Evolutionary conservation across 2,888 invertebrate genomes (phyloP).

Genomic region (Caenorhabditis zanzibari): DNA sequence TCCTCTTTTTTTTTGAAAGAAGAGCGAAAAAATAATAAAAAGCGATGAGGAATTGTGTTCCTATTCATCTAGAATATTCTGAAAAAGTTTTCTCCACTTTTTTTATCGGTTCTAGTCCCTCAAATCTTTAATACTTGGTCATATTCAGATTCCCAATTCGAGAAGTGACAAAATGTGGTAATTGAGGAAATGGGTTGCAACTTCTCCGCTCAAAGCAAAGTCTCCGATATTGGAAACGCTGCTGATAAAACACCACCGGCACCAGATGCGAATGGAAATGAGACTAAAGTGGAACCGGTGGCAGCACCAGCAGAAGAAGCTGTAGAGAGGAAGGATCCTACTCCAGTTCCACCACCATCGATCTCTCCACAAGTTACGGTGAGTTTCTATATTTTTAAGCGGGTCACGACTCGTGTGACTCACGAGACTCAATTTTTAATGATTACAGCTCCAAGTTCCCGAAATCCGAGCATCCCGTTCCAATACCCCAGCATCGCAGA

Average conservation of each 20-base stretch:
- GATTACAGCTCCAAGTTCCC: slow-evolving; percentile 53
- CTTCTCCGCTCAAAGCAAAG: slow-evolving; percentile 48
- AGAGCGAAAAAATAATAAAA: slow-evolving; percentile 11
- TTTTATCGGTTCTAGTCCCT: not conserved
- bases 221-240: slow-evolving; percentile 28
- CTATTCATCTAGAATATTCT: slow-evolving; percentile 17
- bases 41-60: slow-evolving; percentile 17
- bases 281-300: slow-evolving; percentile 10
- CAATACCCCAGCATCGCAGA: slow-evolving; percentile 29
- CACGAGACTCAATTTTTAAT: not conserved
- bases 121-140: not conserved
- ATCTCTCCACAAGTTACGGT: slow-evolving; percentile 45
- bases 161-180: slow-evolving; percentile 19
- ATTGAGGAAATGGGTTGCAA: slow-evolving; percentile 54
- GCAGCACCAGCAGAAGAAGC: not conserved
- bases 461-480: slow-evolving; percentile 47
- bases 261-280: slow-evolving; percentile 10
- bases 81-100: not conserved
- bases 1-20: slow-evolving; percentile 12
- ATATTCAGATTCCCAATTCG: not conserved
- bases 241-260: slow-evolving; percentile 10
- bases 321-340: slow-evolving; percentile 33
- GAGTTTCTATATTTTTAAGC: not conserved
- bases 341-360: slow-evolving; percentile 40
- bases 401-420: not conserved